Base-by-base conservation (phyloP, 1,140 invertebrate species). In the Drosophila nikananu region DNA sequence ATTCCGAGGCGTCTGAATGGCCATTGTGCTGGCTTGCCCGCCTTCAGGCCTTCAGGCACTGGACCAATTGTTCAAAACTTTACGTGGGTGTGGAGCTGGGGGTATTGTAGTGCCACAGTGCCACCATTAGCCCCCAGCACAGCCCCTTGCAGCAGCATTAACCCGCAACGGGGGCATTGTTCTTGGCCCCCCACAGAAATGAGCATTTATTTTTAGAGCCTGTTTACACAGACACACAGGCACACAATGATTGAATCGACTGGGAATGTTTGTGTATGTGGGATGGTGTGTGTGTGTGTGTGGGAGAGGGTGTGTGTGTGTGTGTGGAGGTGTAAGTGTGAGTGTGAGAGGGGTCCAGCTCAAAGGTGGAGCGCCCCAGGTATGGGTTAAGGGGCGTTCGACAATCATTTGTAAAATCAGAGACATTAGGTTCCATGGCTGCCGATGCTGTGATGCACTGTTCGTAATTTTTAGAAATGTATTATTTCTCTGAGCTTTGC, bases 321-420 rank as follows among this genome's bases (percentile, higher is more conserved):
- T 17, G 51, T 44, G 51, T 12, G 23, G 17, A 12, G 21, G 32
- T 30, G 39, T 55, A 30, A 6, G n/a, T 27, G 54, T 19, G 27
- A 27, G 54, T 23, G 21, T 49, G 54, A 23, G 42, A 15, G 55
- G n/a, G 19, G 25, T 19, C 41, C 23, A 21, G 65, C 59, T 48
- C 32, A 52, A 35, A 74, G 70, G 71, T 74, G 48, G 60, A 37
- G 52, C 52, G 4, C 63, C 46, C 41, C 48, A 49, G 48, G 48
- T 49, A 58, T 25, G 57, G 32, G 60, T 55, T 78, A 74, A 74
- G 13, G 39, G 17, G 39, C 32, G 44, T 77, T 71, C 73, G 70
- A 81, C 81, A 89, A 81, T 81, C 83, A 89, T 84, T 89, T 81
- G 74, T 72, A 79, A 87, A 89, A 89, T 89, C 81, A 84, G 86